Evolutionary conservation across 2,888 invertebrate species (phyloP), one percentile per base, ranked within the genome.

Genomic region (Pecten maximus): DNA sequence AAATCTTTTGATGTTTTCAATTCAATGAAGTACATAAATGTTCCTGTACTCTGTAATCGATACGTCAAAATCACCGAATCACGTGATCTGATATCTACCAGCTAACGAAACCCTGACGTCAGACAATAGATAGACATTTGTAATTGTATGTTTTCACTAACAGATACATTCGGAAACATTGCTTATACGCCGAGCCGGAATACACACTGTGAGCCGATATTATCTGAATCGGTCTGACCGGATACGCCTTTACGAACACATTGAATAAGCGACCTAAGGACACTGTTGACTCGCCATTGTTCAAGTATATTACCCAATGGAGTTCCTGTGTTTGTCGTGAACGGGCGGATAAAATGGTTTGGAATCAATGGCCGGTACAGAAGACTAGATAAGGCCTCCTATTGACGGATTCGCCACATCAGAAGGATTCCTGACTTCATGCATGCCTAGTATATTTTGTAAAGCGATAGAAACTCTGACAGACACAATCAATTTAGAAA

Each of bases 291-390:
- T 35, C 2, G 35, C 28, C 35, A 74, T 74, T 74, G 74, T 74
- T 74, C 74, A 28, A 28, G 35, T 28, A 35, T 74, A 74, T 74
- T 74, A 74, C 74, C 74, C 74, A 74, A 74, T 74, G 74, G 74
- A 12, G 35, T 74, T 74, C 12, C 74, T 28, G 6, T 74, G 60
- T 60, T 60, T 60, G 60, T 60, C 60, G 60, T n/a, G 60, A n/a
- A 60, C n/a, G 23, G 60, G 23, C 60, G 23, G 60, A 60, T 60
- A 60, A 60, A 60, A 16, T 35, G 74, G 74, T 74, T 28, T 15
- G 74, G 15, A 74, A 74, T 74, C 74, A 74, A 74, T 74, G 6
- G 35, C 28, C 12, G 35, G 35, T 35, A 74, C 74, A 74, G 35
- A 12, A 74, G 74, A 28, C 28, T 74, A 28, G 4, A 74, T 74